Evolutionary conservation across 2,888 invertebrate species (phyloP), one percentile per base, ranked within the genome.

Genomic region (Mythimna loreyi): DNA sequence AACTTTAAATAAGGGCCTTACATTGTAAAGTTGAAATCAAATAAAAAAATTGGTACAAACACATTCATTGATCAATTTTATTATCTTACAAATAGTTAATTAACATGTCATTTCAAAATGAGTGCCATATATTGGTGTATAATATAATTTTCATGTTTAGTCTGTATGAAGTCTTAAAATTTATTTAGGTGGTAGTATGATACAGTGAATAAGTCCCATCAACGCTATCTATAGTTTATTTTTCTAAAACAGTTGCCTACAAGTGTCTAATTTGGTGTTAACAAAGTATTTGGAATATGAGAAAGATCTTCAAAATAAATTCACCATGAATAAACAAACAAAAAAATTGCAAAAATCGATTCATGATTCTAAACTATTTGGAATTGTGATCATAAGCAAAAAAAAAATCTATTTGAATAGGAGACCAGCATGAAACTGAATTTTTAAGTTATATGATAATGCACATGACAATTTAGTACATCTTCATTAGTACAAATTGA

Each of bases 401-500:
- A 73, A 71, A 49, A 63, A 56, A 40, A 33, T 30, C 45, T 40
- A 55, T 49, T 55, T 53, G 66, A 50, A 57, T 67, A 75, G 40
- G 8, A 49, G 33, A 57, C 67, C 63, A 63, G 56, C 28, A 23
- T 59, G 23, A 30, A 60, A 70, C 45, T 68, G 68, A 57, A 9
- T 58, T 60, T 28, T 47, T 75, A 77, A 63, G 67, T 72, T 57
- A 56, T 53, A 68, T 49, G 78, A 53, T 72, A 76, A 59, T 72
- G 78, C 64, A 70, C 65, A 67, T 78, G 73, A 80, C 75, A 72
- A 65, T 66, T 81, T 87, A 90, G 91, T 91, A 91, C 90, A 90
- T 87, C 75, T 78, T 81, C 71, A 78, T 89, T 91, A 91, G 91
- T 91, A 91, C 91, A 91, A 91, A 89, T 87, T 83, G 71, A 75